Conservation (phyloP, 2,797 vertebrate genomes). For the Oreochromis mossambicus region DNA sequence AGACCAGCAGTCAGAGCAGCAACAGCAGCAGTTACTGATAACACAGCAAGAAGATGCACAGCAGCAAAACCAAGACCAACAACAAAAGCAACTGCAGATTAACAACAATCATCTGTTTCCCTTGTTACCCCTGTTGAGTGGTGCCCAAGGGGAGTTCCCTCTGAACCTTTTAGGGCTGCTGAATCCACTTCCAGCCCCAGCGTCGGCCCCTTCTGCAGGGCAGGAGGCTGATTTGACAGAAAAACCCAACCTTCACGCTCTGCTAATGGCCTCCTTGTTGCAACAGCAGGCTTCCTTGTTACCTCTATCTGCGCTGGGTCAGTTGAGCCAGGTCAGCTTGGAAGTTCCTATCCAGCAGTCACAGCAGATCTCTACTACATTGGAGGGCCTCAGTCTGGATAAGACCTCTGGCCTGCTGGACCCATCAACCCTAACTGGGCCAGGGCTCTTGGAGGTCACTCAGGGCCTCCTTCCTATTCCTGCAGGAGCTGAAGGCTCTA, state of each 20-base stretch:
- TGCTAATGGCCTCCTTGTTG: constrained; percentile 85
- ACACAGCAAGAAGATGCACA: constrained; percentile 59
- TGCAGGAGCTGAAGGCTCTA: constrained; percentile 60
- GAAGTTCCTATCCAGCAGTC: constrained; percentile 80
- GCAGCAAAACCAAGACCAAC: constrained; percentile 65
- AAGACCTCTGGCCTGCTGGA: constrained; percentile 76
- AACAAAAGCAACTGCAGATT: constrained; percentile 76
- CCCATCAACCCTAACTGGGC: constrained; percentile 67
- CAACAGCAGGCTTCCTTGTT: constrained; percentile 75
- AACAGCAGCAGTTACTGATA: constrained; percentile 51
- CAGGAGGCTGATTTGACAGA: constrained; percentile 74
- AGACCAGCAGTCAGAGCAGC: constrained; percentile 59
- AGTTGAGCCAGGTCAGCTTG: constrained; percentile 78
- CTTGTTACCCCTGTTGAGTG: constrained; percentile 75
- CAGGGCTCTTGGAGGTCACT: constrained; percentile 73
- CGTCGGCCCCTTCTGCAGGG: constrained; percentile 70
- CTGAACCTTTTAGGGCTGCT: constrained; percentile 77
- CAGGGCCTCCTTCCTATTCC: constrained; percentile 75
- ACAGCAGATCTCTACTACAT: constrained; percentile 65
- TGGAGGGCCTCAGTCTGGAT: constrained; percentile 74
- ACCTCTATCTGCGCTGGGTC: constrained; percentile 73
- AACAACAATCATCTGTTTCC: constrained; percentile 64
- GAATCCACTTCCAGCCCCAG: constrained; percentile 77
- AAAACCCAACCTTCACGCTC: constrained; percentile 75
- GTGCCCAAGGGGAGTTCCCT: constrained; percentile 76